phyloP scores from a whole-genome alignment of 2,113 vertebrate genomes.

The Saccopteryx leptura region DNA sequence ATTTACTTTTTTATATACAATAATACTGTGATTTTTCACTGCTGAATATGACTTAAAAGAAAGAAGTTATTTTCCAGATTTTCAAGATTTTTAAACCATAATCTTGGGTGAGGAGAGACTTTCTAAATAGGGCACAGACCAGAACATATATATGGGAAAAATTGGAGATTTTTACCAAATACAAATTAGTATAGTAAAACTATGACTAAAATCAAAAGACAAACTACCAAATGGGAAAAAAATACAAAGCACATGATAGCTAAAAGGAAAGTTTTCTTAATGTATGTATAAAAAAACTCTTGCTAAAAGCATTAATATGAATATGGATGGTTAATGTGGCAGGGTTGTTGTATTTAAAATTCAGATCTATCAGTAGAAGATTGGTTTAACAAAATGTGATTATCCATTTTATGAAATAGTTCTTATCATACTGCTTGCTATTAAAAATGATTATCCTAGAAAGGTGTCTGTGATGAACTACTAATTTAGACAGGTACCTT shows the following conservation, averaged over 20 bases:
- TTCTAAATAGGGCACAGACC: background rate
- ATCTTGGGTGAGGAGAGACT: background rate
- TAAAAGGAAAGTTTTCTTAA: constrained; percentile 36
- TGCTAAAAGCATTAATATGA: background rate
- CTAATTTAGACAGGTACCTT: constrained; percentile 4
- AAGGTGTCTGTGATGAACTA: background rate
- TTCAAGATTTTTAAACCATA: constrained; percentile 5
- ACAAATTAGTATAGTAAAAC: background rate
- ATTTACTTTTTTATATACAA: background rate
- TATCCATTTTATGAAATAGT: constrained; percentile 45
- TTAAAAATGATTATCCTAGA: constrained; percentile 58
- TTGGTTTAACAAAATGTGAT: constrained; percentile 62
- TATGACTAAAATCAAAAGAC: background rate
- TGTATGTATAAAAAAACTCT: background rate
- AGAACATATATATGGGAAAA: background rate
- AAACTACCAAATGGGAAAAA: background rate
- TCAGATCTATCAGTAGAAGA: constrained; percentile 44
- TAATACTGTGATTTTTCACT: constrained; percentile 17
- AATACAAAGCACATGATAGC: background rate
- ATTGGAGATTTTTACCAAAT: background rate
- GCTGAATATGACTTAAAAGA: background rate
- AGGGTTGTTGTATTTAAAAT: constrained; percentile 22
- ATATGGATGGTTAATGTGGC: background rate
- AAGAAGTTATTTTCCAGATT: constrained; percentile 44
- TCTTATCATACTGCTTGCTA: constrained; percentile 54